A percentile compares a stretch with the other conserved stretches of the same genome.
phyloP scores from a whole-genome alignment of 2,113 vertebrate species.

The Crotalus horridus region DNA sequence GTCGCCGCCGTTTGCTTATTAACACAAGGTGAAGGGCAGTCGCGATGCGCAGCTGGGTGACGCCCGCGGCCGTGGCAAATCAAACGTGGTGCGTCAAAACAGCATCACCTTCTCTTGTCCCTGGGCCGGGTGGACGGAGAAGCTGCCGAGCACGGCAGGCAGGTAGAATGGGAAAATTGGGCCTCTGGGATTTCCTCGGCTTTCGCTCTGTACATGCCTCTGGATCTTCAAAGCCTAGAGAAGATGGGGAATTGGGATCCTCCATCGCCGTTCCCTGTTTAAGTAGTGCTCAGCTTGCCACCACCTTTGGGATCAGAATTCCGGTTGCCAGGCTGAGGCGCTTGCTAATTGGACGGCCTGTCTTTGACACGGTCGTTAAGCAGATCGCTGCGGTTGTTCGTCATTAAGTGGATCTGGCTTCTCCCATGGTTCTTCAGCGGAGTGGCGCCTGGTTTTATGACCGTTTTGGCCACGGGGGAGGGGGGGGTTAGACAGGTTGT shows the following conservation, averaged over 20 bases:
- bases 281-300: background rate
- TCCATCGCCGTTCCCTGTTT: background rate
- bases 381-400: background rate
- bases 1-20: background rate
- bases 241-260: background rate
- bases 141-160: background rate
- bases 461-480: background rate
- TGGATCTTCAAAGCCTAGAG: background rate
- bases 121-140: background rate
- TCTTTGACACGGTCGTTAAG: too few species aligned
- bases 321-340: background rate
- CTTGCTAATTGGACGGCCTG: background rate
- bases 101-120: too few species aligned
- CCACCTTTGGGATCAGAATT: background rate
- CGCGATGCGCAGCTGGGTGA: rapidly evolving
- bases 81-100: background rate
- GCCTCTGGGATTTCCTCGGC: background rate
- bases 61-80: too few species aligned
- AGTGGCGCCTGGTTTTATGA: background rate
- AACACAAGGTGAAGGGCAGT: background rate
- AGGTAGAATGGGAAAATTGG: background rate
- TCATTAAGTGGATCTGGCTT: background rate
- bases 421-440: background rate
- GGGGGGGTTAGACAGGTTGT: background rate
- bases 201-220: background rate